These are phyloP conservation scores for Aleadryas rufinucha DNA, from an alignment of 2,113 vertebrate genomes.

Conservation along the genomic window DNA sequence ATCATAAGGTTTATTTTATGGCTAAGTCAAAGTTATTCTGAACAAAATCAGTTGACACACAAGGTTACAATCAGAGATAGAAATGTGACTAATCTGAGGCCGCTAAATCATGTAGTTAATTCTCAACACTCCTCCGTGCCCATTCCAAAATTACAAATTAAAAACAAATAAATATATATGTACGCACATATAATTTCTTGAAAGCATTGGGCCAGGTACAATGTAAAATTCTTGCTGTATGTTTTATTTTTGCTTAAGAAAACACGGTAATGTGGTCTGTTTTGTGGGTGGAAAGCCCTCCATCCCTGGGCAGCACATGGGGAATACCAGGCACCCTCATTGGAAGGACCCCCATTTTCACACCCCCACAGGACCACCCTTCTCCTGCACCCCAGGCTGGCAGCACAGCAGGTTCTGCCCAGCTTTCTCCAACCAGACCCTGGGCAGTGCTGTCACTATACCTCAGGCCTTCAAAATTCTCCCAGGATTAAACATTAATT, in stretches of 20 bases:
- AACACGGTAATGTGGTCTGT: rapidly evolving
- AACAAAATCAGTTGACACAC: background rate
- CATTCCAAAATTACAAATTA: background rate
- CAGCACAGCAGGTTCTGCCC: background rate
- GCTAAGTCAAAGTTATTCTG: background rate
- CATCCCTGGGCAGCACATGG: rapidly evolving
- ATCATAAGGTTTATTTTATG: background rate
- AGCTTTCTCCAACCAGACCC: background rate
- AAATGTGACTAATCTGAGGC: background rate
- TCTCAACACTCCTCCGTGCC: background rate
- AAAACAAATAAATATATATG: background rate
- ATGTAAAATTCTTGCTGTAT: background rate
- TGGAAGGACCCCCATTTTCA: background rate
- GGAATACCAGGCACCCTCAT: rapidly evolving
- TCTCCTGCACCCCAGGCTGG: background rate
- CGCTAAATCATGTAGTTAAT: background rate
- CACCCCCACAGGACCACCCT: background rate
- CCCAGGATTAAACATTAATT: background rate
- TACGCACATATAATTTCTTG: background rate
- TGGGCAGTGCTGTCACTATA: background rate
- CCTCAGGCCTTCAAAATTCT: background rate
- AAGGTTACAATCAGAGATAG: background rate
- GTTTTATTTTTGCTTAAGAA: background rate
- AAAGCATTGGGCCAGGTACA: background rate
- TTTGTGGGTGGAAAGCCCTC: background rate